phyloP scores from a whole-genome alignment of 2,797 vertebrate genomes.

The Aldrovandia affinis region DNA sequence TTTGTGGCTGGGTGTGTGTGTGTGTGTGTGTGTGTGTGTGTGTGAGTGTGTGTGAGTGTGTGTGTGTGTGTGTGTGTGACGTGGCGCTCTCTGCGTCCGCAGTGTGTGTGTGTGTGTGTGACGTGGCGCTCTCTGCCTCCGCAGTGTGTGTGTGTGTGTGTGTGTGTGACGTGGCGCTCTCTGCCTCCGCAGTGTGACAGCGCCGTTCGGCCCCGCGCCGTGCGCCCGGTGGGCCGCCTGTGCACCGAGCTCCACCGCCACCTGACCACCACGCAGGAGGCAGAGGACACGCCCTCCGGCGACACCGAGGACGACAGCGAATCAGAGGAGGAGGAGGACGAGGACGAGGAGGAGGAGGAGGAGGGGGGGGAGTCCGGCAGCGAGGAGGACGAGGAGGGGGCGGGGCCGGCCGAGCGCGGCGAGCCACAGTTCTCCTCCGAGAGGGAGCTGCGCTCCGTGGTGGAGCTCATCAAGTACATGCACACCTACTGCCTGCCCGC shows the following conservation, averaged over 20 bases:
- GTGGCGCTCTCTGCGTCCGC: neutral
- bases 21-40: too few relatives aligned
- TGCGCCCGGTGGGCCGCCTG: slow-evolving; percentile 77
- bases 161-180: slow-evolving; percentile 17
- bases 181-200: slow-evolving; percentile 71
- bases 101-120: neutral
- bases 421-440: slow-evolving; percentile 75
- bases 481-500: slow-evolving; percentile 95
- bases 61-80: neutral
- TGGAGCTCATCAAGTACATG: slow-evolving; percentile 97
- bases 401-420: slow-evolving; percentile 25
- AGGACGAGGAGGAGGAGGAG: slow-evolving; percentile 65
- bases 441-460: slow-evolving; percentile 83
- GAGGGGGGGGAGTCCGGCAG: slow-evolving; percentile 67
- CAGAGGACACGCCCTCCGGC: slow-evolving; percentile 47
- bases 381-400: slow-evolving; percentile 63
- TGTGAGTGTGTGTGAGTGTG: too few relatives aligned
- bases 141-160: neutral
- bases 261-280: slow-evolving; percentile 79
- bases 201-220: slow-evolving; percentile 70
- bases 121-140: neutral
- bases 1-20: too few relatives aligned
- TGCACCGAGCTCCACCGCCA: slow-evolving; percentile 94
- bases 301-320: slow-evolving; percentile 65
- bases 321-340: slow-evolving; percentile 66